Evolutionary conservation across 2,113 vertebrate genomes (phyloP), one percentile per base, ranked within the genome.

Genomic region (Paralichthys olivaceus): DNA sequence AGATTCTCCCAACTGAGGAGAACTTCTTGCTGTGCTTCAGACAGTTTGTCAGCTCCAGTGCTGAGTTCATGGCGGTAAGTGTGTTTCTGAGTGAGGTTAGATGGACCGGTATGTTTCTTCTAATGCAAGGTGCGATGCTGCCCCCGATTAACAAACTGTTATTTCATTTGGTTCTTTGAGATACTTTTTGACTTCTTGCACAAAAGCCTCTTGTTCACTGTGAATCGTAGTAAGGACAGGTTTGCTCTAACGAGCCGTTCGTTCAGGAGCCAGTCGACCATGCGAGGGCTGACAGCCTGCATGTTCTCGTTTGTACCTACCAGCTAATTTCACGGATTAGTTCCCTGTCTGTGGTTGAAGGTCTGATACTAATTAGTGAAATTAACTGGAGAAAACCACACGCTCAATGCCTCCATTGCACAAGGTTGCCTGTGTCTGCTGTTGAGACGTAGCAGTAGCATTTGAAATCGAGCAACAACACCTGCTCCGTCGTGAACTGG

Each of bases 1-100:
- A 99, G 96, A 99, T 99, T 93, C 94, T 99, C 72, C 98, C 98
- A 3, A 99, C 97, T 0, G 97, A 99, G 85, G 97, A 99, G 94
- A 99, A 97, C 92, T 99, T 99, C 89, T 91, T 99, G 72, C 94
- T 99, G 78, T 99, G 97, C 92, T 99, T 99, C 95, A 94, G 98
- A 87, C 95, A 98, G 90, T 97, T 97, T 20, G 97, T 98, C 82
- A 95, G 96, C 66, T 98, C 97, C 95, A 99, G 98, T 59, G 88
- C 95, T 0, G 98, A 99, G 88, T 99, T 99, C 53, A 99, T 99
- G 98, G 96, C 96, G 95, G 98, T 99, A 91, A 96, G 95, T 51
- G 23, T 72, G 15, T 72, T 72, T 71, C 4, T 66, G 11, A 57
- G 22, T 65, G 43, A 28, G 11, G 51, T 8, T 75, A 60, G 28